Evolutionary conservation across 2,113 vertebrate genomes (phyloP).

Genomic region (Chauna torquata): DNA sequence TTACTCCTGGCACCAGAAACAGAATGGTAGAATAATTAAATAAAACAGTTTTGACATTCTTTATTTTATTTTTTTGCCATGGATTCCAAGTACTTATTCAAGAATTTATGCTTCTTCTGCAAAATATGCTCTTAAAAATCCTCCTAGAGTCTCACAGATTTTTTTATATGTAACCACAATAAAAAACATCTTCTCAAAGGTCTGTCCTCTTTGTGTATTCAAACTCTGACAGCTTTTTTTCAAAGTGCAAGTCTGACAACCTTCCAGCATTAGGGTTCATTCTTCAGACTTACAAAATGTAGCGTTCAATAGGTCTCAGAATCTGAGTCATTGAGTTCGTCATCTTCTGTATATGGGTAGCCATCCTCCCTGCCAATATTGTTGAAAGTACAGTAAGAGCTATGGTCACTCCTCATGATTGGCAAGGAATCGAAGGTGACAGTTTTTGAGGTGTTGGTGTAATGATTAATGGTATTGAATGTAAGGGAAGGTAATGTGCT

Average conservation of each 20-base stretch:
- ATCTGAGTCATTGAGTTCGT: slow-evolving; percentile 97
- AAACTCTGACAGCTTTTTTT: slow-evolving; percentile 42
- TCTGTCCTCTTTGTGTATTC: slow-evolving; percentile 29
- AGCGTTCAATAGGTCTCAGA: slow-evolving; percentile 94
- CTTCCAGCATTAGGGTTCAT: slow-evolving; percentile 14
- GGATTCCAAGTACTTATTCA: slow-evolving; percentile 71
- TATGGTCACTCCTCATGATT: slow-evolving; percentile 86
- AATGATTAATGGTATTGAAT: slow-evolving; percentile 95
- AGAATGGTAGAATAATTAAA: slow-evolving; percentile 71
- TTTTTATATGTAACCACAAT: slow-evolving; percentile 35
- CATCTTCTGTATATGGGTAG: slow-evolving; percentile 87
- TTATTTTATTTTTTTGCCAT: slow-evolving; percentile 40
- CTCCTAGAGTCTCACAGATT: slow-evolving; percentile 61
- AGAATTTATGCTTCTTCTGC: slow-evolving; percentile 73
- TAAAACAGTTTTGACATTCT: slow-evolving; percentile 71
- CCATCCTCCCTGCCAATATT: slow-evolving; percentile 90
- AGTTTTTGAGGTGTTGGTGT: slow-evolving; percentile 94
- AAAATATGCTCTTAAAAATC: slow-evolving; percentile 78
- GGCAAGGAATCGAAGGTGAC: slow-evolving; percentile 94
- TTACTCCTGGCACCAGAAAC: slow-evolving; percentile 73
- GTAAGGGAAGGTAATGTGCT: slow-evolving; percentile 84
- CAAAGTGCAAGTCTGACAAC: slow-evolving; percentile 64
- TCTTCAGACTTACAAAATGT: slow-evolving; percentile 5
- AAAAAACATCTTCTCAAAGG: slow-evolving; percentile 61
- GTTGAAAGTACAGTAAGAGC: slow-evolving; percentile 95